Percentiles rank a stretch among this genome's conserved stretches.
Evolutionary conservation across 2,888 invertebrate genomes (phyloP).

Genomic region (Machimus rusticus): DNA sequence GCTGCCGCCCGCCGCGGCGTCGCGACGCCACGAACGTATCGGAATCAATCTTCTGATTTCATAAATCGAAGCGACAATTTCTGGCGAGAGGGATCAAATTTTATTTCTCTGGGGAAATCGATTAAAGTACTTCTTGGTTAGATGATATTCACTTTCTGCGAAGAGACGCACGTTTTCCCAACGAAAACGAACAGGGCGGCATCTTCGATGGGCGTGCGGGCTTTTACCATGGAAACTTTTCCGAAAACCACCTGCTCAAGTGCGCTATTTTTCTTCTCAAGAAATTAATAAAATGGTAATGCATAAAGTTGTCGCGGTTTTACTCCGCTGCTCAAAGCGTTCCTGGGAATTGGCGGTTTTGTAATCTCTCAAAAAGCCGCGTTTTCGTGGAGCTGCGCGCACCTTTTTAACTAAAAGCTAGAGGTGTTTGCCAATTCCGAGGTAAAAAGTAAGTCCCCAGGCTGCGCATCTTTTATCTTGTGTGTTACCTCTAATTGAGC

Average conservation of each 20-base stretch:
- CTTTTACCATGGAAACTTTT: not conserved
- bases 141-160: not conserved
- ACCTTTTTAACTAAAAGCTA: not conserved
- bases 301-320: not conserved
- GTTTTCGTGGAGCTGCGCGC: not conserved
- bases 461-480: not conserved
- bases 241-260: not conserved
- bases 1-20: no score
- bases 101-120: constrained; percentile 30
- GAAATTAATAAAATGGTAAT: not conserved
- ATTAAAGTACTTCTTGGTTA: constrained; percentile 17
- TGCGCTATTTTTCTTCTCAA: not conserved
- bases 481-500: not conserved
- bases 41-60: constrained; percentile 23
- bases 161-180: not conserved
- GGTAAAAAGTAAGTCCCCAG: not conserved
- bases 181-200: not conserved
- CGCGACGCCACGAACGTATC: not conserved
- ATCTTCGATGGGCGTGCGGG: not conserved
- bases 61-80: constrained; percentile 33
- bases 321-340: not conserved
- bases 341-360: not conserved
- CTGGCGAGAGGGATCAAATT: constrained; percentile 20
- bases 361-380: not conserved
- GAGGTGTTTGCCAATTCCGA: not conserved